Evolutionary conservation across 2,888 invertebrate genomes (phyloP).

Genomic region (Malthinus seriepunctatus): DNA sequence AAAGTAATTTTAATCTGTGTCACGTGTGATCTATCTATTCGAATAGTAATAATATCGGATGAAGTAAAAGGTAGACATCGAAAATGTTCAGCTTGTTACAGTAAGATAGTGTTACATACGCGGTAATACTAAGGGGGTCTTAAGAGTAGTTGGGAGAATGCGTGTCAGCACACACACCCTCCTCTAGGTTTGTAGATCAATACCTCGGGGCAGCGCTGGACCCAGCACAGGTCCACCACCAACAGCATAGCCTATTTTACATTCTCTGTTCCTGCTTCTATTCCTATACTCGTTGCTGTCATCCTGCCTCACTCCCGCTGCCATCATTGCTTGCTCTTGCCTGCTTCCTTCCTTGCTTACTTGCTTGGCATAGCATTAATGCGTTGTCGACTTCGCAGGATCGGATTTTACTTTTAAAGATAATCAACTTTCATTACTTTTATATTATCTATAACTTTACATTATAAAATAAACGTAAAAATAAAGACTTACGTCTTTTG

Average conservation of each 20-base stretch:
- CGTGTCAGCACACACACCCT: slow-evolving; percentile 54
- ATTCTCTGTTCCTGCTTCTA: slow-evolving; percentile 47
- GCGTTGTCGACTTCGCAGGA: slow-evolving; percentile 26
- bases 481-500: too few relatives aligned
- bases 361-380: slow-evolving; percentile 32
- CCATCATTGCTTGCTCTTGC: slow-evolving; percentile 64
- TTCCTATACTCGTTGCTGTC: slow-evolving; percentile 47
- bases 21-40: not conserved
- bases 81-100: slow-evolving; percentile 36
- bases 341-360: slow-evolving; percentile 37
- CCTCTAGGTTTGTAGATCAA: slow-evolving; percentile 52
- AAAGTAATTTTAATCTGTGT: not conserved
- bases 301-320: slow-evolving; percentile 61
- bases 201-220: slow-evolving; percentile 56
- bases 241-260: slow-evolving; percentile 60
- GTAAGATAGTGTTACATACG: slow-evolving; percentile 49
- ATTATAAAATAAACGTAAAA: too few relatives aligned
- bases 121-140: slow-evolving; percentile 30
- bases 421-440: not conserved
- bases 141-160: slow-evolving; percentile 41
- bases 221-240: slow-evolving; percentile 54
- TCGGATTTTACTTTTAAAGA: slow-evolving; percentile 20
- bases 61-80: slow-evolving; percentile 16
- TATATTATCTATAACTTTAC: too few relatives aligned
- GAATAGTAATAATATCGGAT: not conserved